These are phyloP conservation scores for Sarotherodon lohbergeri DNA, from an alignment of 2,113 vertebrate genomes.

Conservation along the genomic window DNA sequence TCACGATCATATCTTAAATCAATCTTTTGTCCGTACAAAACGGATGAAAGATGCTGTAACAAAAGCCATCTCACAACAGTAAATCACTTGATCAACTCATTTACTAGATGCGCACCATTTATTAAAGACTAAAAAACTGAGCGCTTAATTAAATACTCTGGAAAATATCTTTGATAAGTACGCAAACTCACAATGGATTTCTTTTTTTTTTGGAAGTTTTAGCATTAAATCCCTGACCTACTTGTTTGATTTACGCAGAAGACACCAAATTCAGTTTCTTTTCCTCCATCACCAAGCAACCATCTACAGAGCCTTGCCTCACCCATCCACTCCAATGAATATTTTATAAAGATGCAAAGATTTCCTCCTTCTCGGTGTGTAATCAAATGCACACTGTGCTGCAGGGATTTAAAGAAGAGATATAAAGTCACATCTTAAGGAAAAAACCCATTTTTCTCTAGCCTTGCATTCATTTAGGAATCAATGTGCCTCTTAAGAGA, in stretches of 20 bases:
- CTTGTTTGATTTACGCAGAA: conserved; percentile 38
- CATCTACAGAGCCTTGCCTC: conserved; percentile 55
- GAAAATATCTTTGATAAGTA: background rate
- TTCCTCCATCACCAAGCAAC: conserved; percentile 44
- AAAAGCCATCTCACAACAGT: conserved; percentile 53
- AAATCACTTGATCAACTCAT: conserved; percentile 62
- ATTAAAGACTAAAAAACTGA: conserved; percentile 32
- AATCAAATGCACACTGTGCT: conserved; percentile 74
- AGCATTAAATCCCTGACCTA: conserved; percentile 41
- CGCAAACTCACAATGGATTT: background rate
- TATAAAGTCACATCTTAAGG: conserved; percentile 69
- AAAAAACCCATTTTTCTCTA: conserved; percentile 71
- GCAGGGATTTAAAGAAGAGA: conserved; percentile 70
- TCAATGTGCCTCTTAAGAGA: conserved; percentile 69
- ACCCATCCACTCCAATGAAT: conserved; percentile 68
- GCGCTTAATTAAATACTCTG: conserved; percentile 24
- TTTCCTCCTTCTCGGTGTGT: conserved; percentile 64
- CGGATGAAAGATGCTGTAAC: conserved; percentile 50
- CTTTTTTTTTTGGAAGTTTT: background rate
- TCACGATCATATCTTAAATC: conserved; percentile 60
- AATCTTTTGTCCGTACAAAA: conserved; percentile 56
- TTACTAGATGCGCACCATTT: conserved; percentile 48
- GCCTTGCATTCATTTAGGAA: conserved; percentile 75
- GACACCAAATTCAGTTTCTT: conserved; percentile 32
- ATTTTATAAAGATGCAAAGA: conserved; percentile 80